Percentiles rank a stretch among this genome's conserved stretches.
These are phyloP conservation scores for Epizoanthus scotinus DNA, from an alignment of 92 coral and sea anemone species.

Conservation along the genomic window DNA sequence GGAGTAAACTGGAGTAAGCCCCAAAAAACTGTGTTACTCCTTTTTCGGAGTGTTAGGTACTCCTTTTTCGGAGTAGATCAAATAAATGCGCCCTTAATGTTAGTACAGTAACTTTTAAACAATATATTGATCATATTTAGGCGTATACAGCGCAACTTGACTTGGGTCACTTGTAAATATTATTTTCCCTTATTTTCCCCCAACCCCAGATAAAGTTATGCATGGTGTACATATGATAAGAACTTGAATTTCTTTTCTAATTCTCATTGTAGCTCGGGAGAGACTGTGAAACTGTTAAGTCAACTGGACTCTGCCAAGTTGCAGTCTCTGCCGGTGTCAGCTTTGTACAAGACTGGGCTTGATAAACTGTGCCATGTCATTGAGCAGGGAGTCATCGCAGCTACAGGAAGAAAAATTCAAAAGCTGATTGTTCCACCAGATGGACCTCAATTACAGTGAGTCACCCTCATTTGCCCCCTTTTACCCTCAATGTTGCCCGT, in stretches of 20 bases:
- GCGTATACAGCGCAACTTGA: too few relatives aligned
- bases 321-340: conserved; percentile 59
- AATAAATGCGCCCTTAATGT: too few relatives aligned
- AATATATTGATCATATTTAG: too few relatives aligned
- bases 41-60: too few relatives aligned
- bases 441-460: conserved; percentile 93
- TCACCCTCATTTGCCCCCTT: neutral
- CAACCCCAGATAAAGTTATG: neutral
- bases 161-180: too few relatives aligned
- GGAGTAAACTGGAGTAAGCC: too few relatives aligned
- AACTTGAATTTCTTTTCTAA: neutral
- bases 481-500: neutral
- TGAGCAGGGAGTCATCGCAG: conserved; percentile 71
- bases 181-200: too few relatives aligned
- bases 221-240: neutral
- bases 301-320: conserved; percentile 1
- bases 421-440: conserved; percentile 83
- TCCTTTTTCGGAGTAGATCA: too few relatives aligned
- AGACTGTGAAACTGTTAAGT: conserved; percentile 10
- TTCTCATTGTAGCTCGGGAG: conserved; percentile 21
- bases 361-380: conserved; percentile 62
- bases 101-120: too few relatives aligned
- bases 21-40: too few relatives aligned
- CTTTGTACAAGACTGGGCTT: conserved; percentile 79
- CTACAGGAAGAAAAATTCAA: conserved; percentile 79